These are phyloP conservation scores for Lycia hirtaria DNA, from an alignment of 2,888 invertebrate species.

Conservation along the genomic window DNA sequence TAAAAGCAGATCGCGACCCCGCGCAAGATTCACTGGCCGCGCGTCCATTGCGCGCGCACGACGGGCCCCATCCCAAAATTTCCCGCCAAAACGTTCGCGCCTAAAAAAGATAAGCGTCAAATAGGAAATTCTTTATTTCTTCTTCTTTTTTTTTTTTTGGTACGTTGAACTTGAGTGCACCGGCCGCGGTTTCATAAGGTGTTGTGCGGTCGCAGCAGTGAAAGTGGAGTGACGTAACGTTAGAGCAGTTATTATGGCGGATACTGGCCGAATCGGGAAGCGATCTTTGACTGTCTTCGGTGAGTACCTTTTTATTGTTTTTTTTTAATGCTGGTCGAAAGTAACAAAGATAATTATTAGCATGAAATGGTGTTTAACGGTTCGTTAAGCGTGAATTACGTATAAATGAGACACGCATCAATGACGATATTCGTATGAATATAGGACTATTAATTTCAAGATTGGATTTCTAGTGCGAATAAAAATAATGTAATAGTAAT, in stretches of 20 bases:
- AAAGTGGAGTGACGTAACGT: constrained; percentile 83
- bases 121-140: constrained; percentile 45
- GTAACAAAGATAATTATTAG: constrained; percentile 13
- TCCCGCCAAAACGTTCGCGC: constrained; percentile 63
- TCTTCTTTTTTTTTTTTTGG: constrained; percentile 48
- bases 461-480: background rate
- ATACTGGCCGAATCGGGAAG: constrained; percentile 72
- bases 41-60: constrained; percentile 74
- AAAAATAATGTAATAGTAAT: background rate
- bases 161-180: constrained; percentile 76
- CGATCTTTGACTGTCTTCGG: constrained; percentile 70
- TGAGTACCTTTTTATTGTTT: constrained; percentile 56
- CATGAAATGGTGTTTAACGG: constrained; percentile 25
- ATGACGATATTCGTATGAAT: constrained; percentile 14
- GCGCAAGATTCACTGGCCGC: constrained; percentile 70
- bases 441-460: constrained; percentile 6
- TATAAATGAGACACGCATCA: constrained; percentile 18
- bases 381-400: constrained; percentile 17
- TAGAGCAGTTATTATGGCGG: constrained; percentile 75
- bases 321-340: constrained; percentile 24
- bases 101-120: constrained; percentile 32
- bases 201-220: constrained; percentile 68
- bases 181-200: constrained; percentile 72
- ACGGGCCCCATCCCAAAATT: constrained; percentile 63
- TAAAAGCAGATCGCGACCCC: constrained; percentile 72